Evolutionary conservation across 2,113 vertebrate genomes (phyloP).

Genomic region (Platysteira castanea): DNA sequence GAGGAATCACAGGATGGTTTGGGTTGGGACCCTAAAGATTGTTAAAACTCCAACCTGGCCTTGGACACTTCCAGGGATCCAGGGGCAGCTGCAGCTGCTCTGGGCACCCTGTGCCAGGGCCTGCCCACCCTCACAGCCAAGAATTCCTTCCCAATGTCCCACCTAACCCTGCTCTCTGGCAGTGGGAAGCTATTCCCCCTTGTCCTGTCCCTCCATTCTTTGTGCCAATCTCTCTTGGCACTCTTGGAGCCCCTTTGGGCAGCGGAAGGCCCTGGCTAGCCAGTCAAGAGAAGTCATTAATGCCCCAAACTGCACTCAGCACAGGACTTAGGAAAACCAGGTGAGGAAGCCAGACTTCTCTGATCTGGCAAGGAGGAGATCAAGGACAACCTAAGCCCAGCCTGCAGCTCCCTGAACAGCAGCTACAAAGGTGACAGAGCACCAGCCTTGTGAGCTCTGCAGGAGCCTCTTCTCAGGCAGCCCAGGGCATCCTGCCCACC

Average conservation of each 20-base stretch:
- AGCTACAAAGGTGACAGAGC: neutral
- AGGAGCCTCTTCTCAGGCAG: neutral
- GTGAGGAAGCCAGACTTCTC: rapidly evolving
- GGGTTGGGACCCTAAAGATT: neutral
- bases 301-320: neutral
- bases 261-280: neutral
- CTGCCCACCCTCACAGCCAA: rapidly evolving
- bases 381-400: neutral
- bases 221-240: neutral
- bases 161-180: rapidly evolving
- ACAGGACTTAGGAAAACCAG: neutral
- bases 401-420: neutral
- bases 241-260: neutral
- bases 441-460: rapidly evolving
- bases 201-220: neutral
- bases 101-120: neutral
- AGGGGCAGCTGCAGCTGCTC: neutral
- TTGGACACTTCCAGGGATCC: neutral
- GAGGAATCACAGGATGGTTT: neutral
- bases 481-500: rapidly evolving
- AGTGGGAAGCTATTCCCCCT: neutral
- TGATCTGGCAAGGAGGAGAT: neutral
- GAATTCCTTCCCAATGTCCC: neutral
- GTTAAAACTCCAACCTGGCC: neutral
- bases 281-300: neutral